phyloP scores from a whole-genome alignment of 2,888 invertebrate species.

The Tanytarsus gracilentus region DNA sequence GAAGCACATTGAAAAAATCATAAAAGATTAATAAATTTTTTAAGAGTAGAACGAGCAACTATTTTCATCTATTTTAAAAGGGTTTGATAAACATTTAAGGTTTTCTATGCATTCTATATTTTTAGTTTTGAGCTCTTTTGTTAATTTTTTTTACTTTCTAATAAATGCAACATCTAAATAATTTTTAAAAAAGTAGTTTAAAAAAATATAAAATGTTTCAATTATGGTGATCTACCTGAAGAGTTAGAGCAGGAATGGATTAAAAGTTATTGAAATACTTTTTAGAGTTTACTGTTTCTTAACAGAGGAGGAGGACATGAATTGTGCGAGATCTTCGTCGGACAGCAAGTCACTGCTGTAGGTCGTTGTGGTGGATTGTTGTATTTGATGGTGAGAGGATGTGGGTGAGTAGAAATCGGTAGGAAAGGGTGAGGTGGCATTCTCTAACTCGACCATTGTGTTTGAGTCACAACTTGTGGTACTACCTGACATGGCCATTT shows the following conservation, averaged over 20 bases:
- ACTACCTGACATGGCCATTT: conserved; percentile 78
- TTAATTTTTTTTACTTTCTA: background rate
- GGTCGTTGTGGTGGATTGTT: background rate
- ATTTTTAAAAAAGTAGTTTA: background rate
- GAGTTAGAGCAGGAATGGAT: too few species aligned
- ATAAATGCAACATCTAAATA: background rate
- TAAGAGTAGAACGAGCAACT: background rate
- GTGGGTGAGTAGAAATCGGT: conserved; percentile 28
- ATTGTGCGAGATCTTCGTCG: background rate
- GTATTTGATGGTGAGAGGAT: conserved; percentile 14
- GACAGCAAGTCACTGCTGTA: too few species aligned
- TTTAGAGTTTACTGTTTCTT: too few species aligned
- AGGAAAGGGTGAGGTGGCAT: conserved; percentile 53
- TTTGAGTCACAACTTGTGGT: conserved; percentile 75
- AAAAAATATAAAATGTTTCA: background rate
- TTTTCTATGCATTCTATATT: background rate
- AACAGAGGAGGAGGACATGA: background rate
- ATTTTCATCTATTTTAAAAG: background rate
- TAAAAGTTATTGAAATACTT: too few species aligned
- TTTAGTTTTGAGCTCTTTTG: conserved; percentile 1
- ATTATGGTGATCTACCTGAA: too few species aligned
- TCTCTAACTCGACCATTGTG: conserved; percentile 71
- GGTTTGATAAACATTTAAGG: background rate
- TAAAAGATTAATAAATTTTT: too few species aligned
- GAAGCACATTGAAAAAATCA: too few species aligned